Conservation (phyloP, 1,140 invertebrate genomes). For the Achatina immaculata region DNA sequence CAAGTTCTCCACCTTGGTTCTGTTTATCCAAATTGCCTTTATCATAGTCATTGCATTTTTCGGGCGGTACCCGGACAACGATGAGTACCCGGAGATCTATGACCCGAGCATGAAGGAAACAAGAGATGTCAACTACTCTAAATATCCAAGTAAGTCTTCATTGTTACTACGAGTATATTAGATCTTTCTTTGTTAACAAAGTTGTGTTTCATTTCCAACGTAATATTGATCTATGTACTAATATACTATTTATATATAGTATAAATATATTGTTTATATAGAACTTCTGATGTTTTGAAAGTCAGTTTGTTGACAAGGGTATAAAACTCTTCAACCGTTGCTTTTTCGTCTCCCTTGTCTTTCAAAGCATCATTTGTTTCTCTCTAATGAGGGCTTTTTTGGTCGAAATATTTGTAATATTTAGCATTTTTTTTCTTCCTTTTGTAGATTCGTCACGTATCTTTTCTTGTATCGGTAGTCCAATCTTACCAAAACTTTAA, state of each 20-base stretch:
- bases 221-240: not conserved
- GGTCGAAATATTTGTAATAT: too few relatives aligned
- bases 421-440: too few relatives aligned
- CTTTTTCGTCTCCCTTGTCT: too few relatives aligned
- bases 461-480: too few relatives aligned
- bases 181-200: too few relatives aligned
- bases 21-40: not conserved
- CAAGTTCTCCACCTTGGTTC: conserved; percentile 8
- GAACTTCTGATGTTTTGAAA: not conserved
- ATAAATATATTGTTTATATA: not conserved
- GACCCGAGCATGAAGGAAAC: too few relatives aligned
- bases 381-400: too few relatives aligned
- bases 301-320: not conserved
- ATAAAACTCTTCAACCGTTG: not conserved
- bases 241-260: not conserved
- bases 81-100: not conserved
- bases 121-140: not conserved
- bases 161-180: too few relatives aligned
- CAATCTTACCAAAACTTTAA: too few relatives aligned
- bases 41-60: conserved; percentile 24
- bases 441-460: too few relatives aligned
- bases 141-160: conserved; percentile 12
- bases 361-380: too few relatives aligned
- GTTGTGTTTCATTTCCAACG: too few relatives aligned
- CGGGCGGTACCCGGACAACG: not conserved